A percentile compares a stretch with the other conserved stretches of the same genome.
These are phyloP conservation scores for Stomatorhinus ivindoensis DNA, from an alignment of 2,113 vertebrate species.

Conservation along the genomic window DNA sequence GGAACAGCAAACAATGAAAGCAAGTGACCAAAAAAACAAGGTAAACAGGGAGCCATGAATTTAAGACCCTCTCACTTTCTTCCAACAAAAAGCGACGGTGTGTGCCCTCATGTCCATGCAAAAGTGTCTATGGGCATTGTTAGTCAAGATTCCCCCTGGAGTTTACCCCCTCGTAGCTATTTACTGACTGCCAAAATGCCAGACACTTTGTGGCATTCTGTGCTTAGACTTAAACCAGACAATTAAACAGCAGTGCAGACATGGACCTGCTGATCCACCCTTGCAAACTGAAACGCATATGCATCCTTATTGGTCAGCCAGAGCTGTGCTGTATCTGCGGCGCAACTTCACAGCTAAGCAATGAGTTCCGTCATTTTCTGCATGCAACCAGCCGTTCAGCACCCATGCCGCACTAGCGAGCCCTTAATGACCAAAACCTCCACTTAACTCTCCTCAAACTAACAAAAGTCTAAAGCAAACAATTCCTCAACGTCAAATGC, in stretches of 20 bases:
- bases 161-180: not conserved
- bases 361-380: not conserved
- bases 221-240: not conserved
- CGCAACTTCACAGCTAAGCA: not conserved
- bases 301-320: too few species aligned
- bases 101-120: not conserved
- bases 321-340: not conserved
- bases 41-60: not conserved
- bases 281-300: not conserved
- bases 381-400: not conserved
- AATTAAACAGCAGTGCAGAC: not conserved
- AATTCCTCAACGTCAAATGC: not conserved
- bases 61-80: not conserved
- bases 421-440: not conserved
- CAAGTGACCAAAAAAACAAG: not conserved
- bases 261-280: not conserved
- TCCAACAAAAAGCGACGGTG: not conserved
- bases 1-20: not conserved
- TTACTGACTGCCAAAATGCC: not conserved
- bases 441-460: not conserved
- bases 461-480: not conserved
- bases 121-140: not conserved
- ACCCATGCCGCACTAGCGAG: not conserved
- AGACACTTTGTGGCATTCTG: not conserved
- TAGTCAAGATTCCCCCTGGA: not conserved